Conservation (phyloP, 1,140 invertebrate genomes). For the Caerostris extrusa region DNA sequence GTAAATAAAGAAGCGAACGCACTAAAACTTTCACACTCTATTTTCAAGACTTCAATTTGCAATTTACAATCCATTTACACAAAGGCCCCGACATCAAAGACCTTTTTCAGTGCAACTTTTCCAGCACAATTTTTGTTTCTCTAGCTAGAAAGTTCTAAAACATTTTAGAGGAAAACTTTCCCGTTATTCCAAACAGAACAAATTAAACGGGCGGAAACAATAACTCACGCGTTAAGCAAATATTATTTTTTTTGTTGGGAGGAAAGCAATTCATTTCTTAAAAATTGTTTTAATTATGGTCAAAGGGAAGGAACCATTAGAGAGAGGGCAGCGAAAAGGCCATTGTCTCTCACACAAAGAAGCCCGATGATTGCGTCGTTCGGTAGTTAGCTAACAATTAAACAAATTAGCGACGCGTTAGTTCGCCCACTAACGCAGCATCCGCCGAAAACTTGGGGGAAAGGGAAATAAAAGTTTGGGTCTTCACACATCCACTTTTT, state of each 20-base stretch:
- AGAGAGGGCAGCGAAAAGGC: no score
- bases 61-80: background rate
- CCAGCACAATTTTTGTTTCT: background rate
- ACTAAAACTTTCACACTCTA: background rate
- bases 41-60: background rate
- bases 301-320: conserved; percentile 17
- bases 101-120: background rate
- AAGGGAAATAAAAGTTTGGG: background rate
- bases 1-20: background rate
- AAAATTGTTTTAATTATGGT: background rate
- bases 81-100: background rate
- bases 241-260: background rate
- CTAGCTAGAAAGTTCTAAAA: background rate
- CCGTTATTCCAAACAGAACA: background rate
- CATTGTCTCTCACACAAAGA: background rate
- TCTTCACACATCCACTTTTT: conserved; percentile 6
- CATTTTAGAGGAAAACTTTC: background rate
- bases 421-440: background rate
- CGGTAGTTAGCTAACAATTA: conserved; percentile 34
- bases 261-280: background rate
- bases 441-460: background rate
- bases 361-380: background rate
- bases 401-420: conserved; percentile 33
- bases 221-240: background rate
- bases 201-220: background rate